A percentile compares a stretch with the other conserved stretches of the same genome.
Conservation (phyloP, 2,113 vertebrate species). For the Toxotes jaculatrix region DNA sequence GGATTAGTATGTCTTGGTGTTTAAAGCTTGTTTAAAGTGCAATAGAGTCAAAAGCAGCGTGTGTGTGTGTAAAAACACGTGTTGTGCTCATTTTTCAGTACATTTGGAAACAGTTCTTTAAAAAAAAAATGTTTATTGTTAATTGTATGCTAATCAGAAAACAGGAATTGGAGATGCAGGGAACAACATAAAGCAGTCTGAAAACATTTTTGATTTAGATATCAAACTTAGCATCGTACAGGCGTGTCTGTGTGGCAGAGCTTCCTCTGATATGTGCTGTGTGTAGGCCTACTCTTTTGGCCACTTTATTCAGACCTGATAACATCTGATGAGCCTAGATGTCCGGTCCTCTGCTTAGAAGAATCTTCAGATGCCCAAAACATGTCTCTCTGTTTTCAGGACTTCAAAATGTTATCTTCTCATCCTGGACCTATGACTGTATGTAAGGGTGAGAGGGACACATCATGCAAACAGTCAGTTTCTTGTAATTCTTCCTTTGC, state of each 20-base stretch:
- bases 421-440: slow-evolving; percentile 43
- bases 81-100: slow-evolving; percentile 10
- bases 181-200: slow-evolving; percentile 15
- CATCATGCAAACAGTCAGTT: slow-evolving; percentile 38
- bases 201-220: slow-evolving; percentile 41
- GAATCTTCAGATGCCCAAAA: slow-evolving; percentile 34
- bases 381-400: slow-evolving; percentile 20
- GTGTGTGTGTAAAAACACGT: slow-evolving; percentile 30
- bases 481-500: slow-evolving; percentile 41
- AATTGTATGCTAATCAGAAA: slow-evolving; percentile 5
- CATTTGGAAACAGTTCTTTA: background rate
- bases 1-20: slow-evolving; percentile 76
- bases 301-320: slow-evolving; percentile 37
- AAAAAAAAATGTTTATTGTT: slow-evolving; percentile 2
- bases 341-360: background rate
- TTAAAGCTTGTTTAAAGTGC: slow-evolving; percentile 75
- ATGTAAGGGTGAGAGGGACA: slow-evolving; percentile 50
- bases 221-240: slow-evolving; percentile 16
- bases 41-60: slow-evolving; percentile 50
- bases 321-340: slow-evolving; percentile 44
- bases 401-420: slow-evolving; percentile 48
- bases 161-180: slow-evolving; percentile 29
- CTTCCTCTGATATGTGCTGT: slow-evolving; percentile 16
- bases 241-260: background rate
- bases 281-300: slow-evolving; percentile 12